Base-by-base conservation (phyloP, 1,140 invertebrate species). In the Cherax quadricarinatus region DNA sequence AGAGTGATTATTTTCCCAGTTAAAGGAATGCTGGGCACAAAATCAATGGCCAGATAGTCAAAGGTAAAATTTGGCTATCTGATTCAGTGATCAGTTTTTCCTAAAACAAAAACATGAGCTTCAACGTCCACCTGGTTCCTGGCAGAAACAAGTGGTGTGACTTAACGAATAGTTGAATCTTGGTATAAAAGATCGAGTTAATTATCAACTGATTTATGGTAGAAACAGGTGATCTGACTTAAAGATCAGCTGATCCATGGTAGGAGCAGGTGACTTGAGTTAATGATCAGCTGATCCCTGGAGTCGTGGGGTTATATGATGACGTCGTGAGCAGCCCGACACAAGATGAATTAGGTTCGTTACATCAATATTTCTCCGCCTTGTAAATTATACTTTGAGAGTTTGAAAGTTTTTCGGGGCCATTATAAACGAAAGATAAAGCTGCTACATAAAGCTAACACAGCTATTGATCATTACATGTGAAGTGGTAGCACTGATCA, bases 261-360 rank as follows among this genome's bases (percentile, higher is more conserved):
- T 48, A 85, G 82, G n/a, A 84, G 21, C 82, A n/a, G 60, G 30
- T 41, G 83, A 48, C 70, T 30, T 9, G 48, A 62, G 82, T 5
- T 62, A 84, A 82, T 60, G 62, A 66, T 21, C 82, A 84, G 82
- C 48, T 84, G 82, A 84, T 84, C 53, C 82, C 18, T 16, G 53
- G 82, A 62, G 60, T 85, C 83, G 83, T 85, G 83, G 83, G 60
- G 83, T 85, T n/a, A 70, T 53, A 4, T 85, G 66, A 85, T 85
- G 60, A 53, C 60, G 83, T 85, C 83, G 83, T 85, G 83, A 85
- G 83, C 24, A 5, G 30, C 60, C 30, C 53, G 83, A 70, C 83
- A 70, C 83, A 16, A 18, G 60, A 85, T 85, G 83, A 70, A 85
- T 85, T 62, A 4, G 21, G 60, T 85, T 66, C 83, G 83, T 85